Percentiles rank a stretch among this genome's conserved stretches.
Conservation (phyloP, 2,888 invertebrate genomes). For the Melanchra persicariae region DNA sequence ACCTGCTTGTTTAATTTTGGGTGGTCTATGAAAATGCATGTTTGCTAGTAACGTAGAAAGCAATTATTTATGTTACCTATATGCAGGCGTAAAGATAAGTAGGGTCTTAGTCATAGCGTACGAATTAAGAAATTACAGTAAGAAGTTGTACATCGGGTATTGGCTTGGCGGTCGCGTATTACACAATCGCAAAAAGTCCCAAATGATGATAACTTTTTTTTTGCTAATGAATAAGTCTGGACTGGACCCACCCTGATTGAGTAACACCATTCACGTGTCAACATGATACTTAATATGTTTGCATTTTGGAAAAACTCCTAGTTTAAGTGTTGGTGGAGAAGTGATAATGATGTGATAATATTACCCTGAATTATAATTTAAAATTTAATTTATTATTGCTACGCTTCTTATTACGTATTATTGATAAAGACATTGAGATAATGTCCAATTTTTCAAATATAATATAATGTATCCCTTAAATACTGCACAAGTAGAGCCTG, state of each 20-base stretch:
- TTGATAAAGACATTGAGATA: slow-evolving; percentile 19
- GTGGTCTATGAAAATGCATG: slow-evolving; percentile 1
- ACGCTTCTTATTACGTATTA: slow-evolving; percentile 39
- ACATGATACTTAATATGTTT: background rate
- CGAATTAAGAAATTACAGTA: background rate
- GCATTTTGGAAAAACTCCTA: slow-evolving; percentile 3
- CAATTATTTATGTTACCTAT: background rate
- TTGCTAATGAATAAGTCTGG: background rate
- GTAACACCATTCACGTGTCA: background rate
- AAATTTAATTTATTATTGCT: slow-evolving; percentile 57
- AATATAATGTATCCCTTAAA: slow-evolving; percentile 11
- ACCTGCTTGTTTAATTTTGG: slow-evolving; percentile 1
- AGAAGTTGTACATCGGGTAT: background rate
- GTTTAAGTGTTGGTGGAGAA: slow-evolving; percentile 15
- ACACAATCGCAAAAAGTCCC: background rate
- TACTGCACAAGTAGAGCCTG: slow-evolving; percentile 21
- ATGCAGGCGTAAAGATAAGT: background rate
- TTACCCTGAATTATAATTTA: slow-evolving; percentile 50
- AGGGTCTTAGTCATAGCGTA: background rate
- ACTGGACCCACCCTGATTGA: background rate
- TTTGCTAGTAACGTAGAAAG: background rate
- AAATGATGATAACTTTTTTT: background rate
- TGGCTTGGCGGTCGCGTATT: background rate
- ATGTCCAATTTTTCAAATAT: slow-evolving; percentile 13
- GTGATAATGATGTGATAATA: slow-evolving; percentile 32